Evolutionary conservation across 92 coral and sea anemone species (phyloP).

Genomic region (Diadumene lineata): DNA sequence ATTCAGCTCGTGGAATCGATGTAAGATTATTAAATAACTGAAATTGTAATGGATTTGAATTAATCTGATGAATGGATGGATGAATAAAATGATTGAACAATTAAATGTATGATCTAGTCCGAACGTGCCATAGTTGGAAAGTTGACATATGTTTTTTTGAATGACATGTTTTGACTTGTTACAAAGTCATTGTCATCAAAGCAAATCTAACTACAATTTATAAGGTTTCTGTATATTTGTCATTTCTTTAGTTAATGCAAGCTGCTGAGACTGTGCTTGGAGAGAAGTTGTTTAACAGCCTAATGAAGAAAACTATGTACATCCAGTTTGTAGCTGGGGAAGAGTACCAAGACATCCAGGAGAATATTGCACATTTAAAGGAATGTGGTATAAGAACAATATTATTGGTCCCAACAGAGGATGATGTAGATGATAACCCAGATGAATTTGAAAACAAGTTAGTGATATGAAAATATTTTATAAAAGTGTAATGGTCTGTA

Average conservation of each 20-base stretch:
- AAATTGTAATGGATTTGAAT: too few species aligned
- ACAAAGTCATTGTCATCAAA: too few species aligned
- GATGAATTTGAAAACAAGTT: conserved; percentile 40
- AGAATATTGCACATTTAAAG: conserved; percentile 45
- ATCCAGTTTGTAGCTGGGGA: conserved; percentile 98
- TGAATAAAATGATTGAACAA: too few species aligned
- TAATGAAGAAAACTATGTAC: conserved; percentile 77
- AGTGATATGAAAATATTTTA: neutral
- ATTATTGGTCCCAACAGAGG: conserved; percentile 86
- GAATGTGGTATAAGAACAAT: conserved; percentile 69
- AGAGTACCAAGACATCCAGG: conserved; percentile 51
- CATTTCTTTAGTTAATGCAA: conserved; percentile 54
- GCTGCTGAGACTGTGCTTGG: conserved; percentile 68
- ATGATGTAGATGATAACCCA: conserved; percentile 55
- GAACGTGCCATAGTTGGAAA: too few species aligned
- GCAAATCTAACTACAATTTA: too few species aligned
- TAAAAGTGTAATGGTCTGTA: neutral
- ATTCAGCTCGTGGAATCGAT: too few species aligned
- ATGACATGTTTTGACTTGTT: too few species aligned
- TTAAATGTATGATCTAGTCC: too few species aligned
- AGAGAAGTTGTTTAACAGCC: conserved; percentile 51
- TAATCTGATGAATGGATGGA: too few species aligned
- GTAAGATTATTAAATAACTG: too few species aligned
- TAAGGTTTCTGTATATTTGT: neutral
- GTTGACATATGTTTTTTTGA: too few species aligned